A percentile compares a stretch with the other conserved stretches of the same genome.
phyloP scores from a whole-genome alignment of 2,888 invertebrate genomes.

The Notodonta dromedarius region DNA sequence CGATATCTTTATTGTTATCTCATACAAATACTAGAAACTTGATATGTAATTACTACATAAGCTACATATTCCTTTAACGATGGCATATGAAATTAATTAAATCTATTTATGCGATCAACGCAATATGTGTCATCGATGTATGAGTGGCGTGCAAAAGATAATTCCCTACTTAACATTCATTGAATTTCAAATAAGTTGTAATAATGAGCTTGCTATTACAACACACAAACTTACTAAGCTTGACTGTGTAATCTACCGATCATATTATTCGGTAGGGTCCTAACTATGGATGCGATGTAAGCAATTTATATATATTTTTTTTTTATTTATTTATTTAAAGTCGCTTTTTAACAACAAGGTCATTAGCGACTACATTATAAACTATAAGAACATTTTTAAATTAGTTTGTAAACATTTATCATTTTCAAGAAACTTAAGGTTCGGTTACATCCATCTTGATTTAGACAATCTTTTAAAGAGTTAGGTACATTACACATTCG shows the following conservation, averaged over 20 bases:
- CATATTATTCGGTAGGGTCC: background rate
- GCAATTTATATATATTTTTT: background rate
- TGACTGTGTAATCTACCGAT: background rate
- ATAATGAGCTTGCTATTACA: conserved; percentile 9
- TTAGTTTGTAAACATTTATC: too few relatives aligned
- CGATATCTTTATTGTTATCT: too few relatives aligned
- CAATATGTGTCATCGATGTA: background rate
- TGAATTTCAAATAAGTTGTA: conserved; percentile 27
- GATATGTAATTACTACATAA: too few relatives aligned
- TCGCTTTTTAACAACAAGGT: too few relatives aligned
- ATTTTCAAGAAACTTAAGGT: too few relatives aligned
- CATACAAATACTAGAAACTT: too few relatives aligned
- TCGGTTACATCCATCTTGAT: too few relatives aligned
- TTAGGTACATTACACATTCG: too few relatives aligned
- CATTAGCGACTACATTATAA: too few relatives aligned
- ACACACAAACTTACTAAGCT: background rate
- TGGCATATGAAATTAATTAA: background rate
- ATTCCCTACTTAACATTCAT: conserved; percentile 23
- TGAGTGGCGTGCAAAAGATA: conserved; percentile 8
- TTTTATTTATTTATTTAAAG: background rate
- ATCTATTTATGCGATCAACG: background rate
- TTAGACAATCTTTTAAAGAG: too few relatives aligned
- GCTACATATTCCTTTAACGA: background rate
- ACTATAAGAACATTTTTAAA: too few relatives aligned
- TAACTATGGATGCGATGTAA: too few relatives aligned